Conservation (phyloP, 2,797 vertebrate genomes). For the Odontamblyopus lacepedii region DNA sequence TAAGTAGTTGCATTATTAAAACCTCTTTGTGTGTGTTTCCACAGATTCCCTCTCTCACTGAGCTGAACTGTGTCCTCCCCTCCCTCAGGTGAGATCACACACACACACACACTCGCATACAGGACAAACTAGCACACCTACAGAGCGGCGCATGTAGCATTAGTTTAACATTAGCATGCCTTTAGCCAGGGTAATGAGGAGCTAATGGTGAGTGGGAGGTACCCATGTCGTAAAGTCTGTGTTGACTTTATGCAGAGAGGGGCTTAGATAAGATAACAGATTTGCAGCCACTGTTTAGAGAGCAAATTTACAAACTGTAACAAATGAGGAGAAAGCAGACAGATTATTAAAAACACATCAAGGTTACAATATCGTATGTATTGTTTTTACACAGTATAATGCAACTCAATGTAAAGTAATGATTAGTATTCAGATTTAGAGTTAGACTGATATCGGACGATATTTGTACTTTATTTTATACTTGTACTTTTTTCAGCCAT, state of each 20-base stretch:
- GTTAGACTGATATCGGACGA: too few species aligned
- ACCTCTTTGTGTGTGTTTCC: constrained; percentile 16
- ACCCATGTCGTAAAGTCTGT: constrained; percentile 25
- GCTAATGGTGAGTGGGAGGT: constrained; percentile 57
- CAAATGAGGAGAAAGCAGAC: constrained; percentile 26
- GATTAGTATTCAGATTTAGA: too few species aligned
- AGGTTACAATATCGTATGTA: neutral
- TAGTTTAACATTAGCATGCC: constrained; percentile 64
- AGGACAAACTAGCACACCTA: constrained; percentile 24
- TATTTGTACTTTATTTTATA: too few species aligned
- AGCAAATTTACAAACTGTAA: constrained; percentile 21
- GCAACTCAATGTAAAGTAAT: too few species aligned
- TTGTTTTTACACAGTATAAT: too few species aligned
- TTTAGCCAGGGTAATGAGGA: constrained; percentile 60
- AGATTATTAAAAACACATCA: neutral
- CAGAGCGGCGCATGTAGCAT: constrained; percentile 32
- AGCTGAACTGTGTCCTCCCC: constrained; percentile 34
- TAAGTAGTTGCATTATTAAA: constrained; percentile 20
- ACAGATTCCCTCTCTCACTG: constrained; percentile 27
- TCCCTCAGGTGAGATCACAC: constrained; percentile 43
- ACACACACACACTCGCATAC: neutral
- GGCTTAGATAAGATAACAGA: constrained; percentile 45
- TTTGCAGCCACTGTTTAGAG: constrained; percentile 41
- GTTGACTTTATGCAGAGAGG: constrained; percentile 56
- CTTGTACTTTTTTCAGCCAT: too few species aligned